Conservation (phyloP, 2,888 invertebrate species). For the Halocaridina rubra region DNA sequence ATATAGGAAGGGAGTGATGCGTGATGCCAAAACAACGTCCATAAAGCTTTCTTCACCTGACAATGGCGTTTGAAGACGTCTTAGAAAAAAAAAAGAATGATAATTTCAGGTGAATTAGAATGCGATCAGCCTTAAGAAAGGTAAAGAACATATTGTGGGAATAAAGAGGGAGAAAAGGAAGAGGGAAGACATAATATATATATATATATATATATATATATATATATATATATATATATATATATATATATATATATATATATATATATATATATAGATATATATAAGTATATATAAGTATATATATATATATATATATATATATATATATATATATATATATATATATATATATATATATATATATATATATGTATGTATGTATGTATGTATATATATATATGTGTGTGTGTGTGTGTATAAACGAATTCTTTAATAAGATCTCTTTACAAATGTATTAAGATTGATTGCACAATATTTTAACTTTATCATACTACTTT, state of each 20-base stretch:
- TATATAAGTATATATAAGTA: not conserved
- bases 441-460: too few species aligned
- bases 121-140: too few species aligned
- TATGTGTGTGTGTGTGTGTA: not conserved
- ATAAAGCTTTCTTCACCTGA: too few species aligned
- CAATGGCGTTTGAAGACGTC: too few species aligned
- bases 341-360: not conserved
- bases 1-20: too few species aligned
- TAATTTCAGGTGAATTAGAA: too few species aligned
- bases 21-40: too few species aligned
- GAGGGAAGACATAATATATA: not conserved
- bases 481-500: too few species aligned
- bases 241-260: not conserved
- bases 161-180: not conserved
- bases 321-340: not conserved
- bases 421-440: too few species aligned
- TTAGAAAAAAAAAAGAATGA: too few species aligned
- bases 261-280: not conserved
- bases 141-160: too few species aligned
- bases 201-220: not conserved
- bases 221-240: not conserved
- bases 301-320: not conserved
- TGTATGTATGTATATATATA: not conserved
- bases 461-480: too few species aligned
- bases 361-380: not conserved